Evolutionary conservation across 1,140 invertebrate species (phyloP).

Genomic region (Temnothorax longispinosus): DNA sequence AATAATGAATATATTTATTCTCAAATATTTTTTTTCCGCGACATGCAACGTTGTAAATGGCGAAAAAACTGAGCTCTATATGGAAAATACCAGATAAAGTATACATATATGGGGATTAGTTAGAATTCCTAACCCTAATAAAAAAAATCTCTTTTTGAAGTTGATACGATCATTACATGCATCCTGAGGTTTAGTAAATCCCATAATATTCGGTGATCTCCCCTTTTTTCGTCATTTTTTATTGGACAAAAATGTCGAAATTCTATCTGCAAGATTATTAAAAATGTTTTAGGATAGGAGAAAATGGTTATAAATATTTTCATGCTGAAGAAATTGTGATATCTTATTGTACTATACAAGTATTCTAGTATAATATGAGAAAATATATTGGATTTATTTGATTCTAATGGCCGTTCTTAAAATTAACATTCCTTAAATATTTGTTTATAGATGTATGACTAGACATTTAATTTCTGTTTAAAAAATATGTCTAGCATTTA

Average conservation of each 20-base stretch:
- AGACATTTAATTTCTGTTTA: not conserved
- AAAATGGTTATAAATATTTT: constrained; percentile 1
- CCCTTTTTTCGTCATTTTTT: not conserved
- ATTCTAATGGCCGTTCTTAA: not conserved
- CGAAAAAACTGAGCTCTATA: not conserved
- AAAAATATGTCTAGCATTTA: not conserved
- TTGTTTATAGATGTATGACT: not conserved
- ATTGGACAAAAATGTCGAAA: not conserved
- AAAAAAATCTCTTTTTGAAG: constrained; percentile 14
- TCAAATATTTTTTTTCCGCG: not conserved
- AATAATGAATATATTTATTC: not conserved
- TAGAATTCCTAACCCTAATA: not conserved
- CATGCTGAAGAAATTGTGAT: not conserved
- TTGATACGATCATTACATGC: not conserved
- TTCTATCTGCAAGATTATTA: not conserved
- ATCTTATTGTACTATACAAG: not conserved
- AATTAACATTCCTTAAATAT: not conserved
- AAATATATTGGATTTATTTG: not conserved
- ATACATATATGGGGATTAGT: not conserved
- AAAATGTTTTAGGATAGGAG: not conserved
- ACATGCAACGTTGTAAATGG: not conserved
- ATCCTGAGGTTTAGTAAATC: constrained; percentile 7
- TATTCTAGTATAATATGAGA: not conserved
- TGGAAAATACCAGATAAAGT: not conserved
- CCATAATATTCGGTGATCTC: not conserved